A percentile compares a stretch with the other conserved stretches of the same genome.
These are phyloP conservation scores for Varroa destructor DNA, from an alignment of 1,140 invertebrate species.

Conservation along the genomic window DNA sequence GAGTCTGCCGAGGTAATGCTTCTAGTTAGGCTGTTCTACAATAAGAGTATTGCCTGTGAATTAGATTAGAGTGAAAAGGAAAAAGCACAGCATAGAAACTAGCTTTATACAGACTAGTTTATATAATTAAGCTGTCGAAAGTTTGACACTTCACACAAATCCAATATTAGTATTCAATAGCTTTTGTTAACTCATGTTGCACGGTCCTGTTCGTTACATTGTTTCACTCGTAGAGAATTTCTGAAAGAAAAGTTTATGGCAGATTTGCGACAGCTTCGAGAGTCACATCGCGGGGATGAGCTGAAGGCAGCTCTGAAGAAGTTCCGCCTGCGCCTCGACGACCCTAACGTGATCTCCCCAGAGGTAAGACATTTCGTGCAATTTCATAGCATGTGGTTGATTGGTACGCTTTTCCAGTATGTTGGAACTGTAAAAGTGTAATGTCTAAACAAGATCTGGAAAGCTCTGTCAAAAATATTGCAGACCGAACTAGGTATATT, in stretches of 20 bases:
- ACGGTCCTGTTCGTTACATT: no score
- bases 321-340: slow-evolving; percentile 82
- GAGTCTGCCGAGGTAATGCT: neutral
- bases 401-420: no score
- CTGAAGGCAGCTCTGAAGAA: slow-evolving; percentile 69
- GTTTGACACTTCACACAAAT: no score
- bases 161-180: neutral
- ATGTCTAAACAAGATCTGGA: no score
- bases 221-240: slow-evolving; percentile 57
- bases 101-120: no score
- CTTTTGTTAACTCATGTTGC: slow-evolving; percentile 19
- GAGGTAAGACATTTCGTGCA: slow-evolving; percentile 86
- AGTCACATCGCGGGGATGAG: slow-evolving; percentile 69
- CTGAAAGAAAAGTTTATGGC: slow-evolving; percentile 93
- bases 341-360: slow-evolving; percentile 85
- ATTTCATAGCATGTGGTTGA: slow-evolving; percentile 44
- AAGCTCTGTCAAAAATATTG: no score
- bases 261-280: slow-evolving; percentile 81
- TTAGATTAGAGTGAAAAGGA: neutral
- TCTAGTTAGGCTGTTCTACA: neutral
- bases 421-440: no score
- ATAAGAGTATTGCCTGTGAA: slow-evolving; percentile 24
- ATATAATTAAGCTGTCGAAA: no score
- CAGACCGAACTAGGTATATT: no score
- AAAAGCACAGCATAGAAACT: no score